Percentiles rank a stretch among this genome's conserved stretches.
Conservation (phyloP, 64 coral and sea anemone species). For the Montipora foliosa region DNA sequence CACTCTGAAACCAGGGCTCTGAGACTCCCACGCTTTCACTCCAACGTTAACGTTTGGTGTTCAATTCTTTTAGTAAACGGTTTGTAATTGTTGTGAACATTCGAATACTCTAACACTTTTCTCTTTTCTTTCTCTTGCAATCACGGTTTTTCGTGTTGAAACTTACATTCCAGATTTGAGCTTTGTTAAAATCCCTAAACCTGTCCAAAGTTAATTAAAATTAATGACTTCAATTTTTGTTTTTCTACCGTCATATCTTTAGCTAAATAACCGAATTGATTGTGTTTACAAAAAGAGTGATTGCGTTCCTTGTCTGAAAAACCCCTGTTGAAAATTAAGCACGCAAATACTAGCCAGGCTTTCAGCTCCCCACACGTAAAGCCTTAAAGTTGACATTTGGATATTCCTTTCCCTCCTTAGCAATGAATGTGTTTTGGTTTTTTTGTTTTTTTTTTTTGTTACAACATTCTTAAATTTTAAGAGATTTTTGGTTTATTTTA, state of each 20-base stretch:
- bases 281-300: neutral
- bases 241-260: neutral
- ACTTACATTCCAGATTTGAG: neutral
- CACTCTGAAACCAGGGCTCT: neutral
- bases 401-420: neutral
- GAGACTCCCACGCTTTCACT: neutral
- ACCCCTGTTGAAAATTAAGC: neutral
- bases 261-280: neutral
- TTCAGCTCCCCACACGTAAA: too few species aligned
- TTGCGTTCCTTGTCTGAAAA: neutral
- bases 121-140: neutral
- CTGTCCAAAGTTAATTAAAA: constrained; percentile 29
- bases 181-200: constrained; percentile 18
- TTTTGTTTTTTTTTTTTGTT: too few species aligned
- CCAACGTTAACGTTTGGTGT: neutral
- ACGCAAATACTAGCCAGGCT: neutral
- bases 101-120: neutral
- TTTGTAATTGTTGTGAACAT: neutral
- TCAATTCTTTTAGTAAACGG: neutral
- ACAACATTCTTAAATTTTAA: too few species aligned
- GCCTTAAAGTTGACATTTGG: neutral
- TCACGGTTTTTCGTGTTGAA: neutral
- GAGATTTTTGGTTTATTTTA: too few species aligned
- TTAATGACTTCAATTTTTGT: constrained; percentile 38
- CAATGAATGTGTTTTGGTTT: neutral